Conservation (phyloP, 2,888 invertebrate genomes). For the Xanthorhoe designata region DNA sequence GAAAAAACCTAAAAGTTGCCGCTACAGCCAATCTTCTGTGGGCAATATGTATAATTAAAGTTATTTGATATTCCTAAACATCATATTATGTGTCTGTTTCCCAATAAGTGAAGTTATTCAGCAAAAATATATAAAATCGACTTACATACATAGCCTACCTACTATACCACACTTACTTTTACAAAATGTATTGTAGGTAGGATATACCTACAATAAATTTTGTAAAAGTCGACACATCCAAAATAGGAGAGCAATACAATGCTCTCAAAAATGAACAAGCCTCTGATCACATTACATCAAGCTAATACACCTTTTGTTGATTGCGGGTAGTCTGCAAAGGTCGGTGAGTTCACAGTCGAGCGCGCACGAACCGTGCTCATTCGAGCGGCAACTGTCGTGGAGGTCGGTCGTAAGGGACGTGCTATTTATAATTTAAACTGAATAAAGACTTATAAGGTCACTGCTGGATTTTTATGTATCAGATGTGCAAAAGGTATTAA, state of each 20-base stretch:
- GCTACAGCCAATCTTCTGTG: not conserved
- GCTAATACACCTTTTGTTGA: constrained; percentile 32
- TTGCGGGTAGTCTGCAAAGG: constrained; percentile 62
- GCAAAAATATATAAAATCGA: no score
- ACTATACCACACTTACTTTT: no score
- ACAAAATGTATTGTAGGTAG: no score
- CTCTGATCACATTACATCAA: constrained; percentile 21
- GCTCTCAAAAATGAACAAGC: not conserved
- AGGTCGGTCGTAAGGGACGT: constrained; percentile 45
- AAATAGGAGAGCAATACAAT: no score
- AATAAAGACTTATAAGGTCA: constrained; percentile 27
- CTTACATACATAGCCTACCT: no score
- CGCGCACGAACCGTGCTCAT: constrained; percentile 52
- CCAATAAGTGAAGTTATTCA: no score
- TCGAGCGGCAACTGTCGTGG: constrained; percentile 51
- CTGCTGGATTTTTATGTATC: constrained; percentile 3
- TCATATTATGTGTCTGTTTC: no score
- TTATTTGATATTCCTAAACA: no score
- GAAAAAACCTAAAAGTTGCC: not conserved
- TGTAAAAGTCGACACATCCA: no score
- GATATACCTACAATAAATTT: no score
- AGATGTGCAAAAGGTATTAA: constrained; percentile 3
- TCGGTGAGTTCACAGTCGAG: constrained; percentile 56
- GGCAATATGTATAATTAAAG: no score
- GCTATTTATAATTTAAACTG: constrained; percentile 46